phyloP scores from a whole-genome alignment of 1,140 invertebrate genomes.

The Luehdorfia chinensis region DNA sequence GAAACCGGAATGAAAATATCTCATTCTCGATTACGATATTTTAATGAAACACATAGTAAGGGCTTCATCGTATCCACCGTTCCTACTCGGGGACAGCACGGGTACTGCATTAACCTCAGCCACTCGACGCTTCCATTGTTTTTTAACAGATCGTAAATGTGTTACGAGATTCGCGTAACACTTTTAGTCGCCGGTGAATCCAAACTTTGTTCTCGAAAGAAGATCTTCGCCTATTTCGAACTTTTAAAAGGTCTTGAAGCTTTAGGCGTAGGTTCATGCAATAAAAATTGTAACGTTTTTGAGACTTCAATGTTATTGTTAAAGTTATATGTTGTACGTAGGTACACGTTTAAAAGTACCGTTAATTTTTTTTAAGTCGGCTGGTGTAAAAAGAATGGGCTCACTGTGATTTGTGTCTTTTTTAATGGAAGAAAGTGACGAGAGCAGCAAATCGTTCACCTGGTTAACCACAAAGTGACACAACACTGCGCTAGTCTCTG shows the following conservation, averaged over 20 bases:
- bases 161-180: constrained; percentile 14
- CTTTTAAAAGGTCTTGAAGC: constrained; percentile 5
- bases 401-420: too few relatives aligned
- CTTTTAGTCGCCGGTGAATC: constrained; percentile 10
- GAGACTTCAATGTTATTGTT: too few relatives aligned
- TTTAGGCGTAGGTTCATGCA: constrained; percentile 4
- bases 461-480: too few relatives aligned
- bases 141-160: constrained; percentile 14
- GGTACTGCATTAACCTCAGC: constrained; percentile 2
- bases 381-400: too few relatives aligned
- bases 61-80: not conserved
- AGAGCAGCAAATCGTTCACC: too few relatives aligned
- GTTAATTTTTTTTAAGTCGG: too few relatives aligned
- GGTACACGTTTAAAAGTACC: too few relatives aligned
- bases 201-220: constrained; percentile 5
- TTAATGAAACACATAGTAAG: not conserved
- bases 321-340: too few relatives aligned
- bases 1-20: too few relatives aligned
- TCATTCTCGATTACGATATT: not conserved
- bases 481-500: too few relatives aligned
- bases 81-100: constrained; percentile 6
- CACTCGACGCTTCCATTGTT: constrained; percentile 1
- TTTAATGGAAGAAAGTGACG: too few relatives aligned
- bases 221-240: not conserved
- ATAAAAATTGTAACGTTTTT: constrained; percentile 2